Conservation (phyloP, 1,140 invertebrate genomes). For the Sitodiplosis mosellana region DNA sequence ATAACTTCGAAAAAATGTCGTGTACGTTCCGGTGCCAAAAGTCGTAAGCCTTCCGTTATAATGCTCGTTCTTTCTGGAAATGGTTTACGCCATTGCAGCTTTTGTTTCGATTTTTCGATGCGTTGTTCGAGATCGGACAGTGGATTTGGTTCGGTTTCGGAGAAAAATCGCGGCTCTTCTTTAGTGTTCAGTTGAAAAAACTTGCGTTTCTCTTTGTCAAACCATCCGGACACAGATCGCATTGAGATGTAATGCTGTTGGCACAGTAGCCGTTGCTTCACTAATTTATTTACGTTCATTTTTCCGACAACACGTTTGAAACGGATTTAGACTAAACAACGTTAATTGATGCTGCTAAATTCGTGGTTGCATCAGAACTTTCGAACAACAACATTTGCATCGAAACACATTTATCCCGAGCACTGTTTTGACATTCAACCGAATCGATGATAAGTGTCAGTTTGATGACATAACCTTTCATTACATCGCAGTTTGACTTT, state of each 20-base stretch:
- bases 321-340: no score
- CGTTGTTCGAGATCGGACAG: not conserved
- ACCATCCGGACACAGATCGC: no score
- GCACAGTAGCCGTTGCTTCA: not conserved
- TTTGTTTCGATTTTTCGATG: constrained; percentile 19
- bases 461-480: not conserved
- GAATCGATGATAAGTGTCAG: not conserved
- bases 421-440: not conserved
- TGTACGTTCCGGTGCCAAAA: constrained; percentile 22
- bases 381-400: not conserved
- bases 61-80: constrained; percentile 23
- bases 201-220: no score
- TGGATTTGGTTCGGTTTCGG: constrained; percentile 9
- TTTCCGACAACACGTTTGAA: not conserved
- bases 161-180: no score
- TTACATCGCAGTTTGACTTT: not conserved
- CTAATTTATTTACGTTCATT: not conserved
- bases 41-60: constrained; percentile 26
- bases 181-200: no score
- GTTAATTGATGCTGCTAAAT: no score
- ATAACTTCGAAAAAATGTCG: constrained; percentile 25
- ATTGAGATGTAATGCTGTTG: no score
- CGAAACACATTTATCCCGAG: not conserved
- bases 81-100: constrained; percentile 25
- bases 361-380: no score